A percentile compares a stretch with the other conserved stretches of the same genome.
Conservation (phyloP, 2,888 invertebrate genomes). For the Macrosiphum euphorbiae region DNA sequence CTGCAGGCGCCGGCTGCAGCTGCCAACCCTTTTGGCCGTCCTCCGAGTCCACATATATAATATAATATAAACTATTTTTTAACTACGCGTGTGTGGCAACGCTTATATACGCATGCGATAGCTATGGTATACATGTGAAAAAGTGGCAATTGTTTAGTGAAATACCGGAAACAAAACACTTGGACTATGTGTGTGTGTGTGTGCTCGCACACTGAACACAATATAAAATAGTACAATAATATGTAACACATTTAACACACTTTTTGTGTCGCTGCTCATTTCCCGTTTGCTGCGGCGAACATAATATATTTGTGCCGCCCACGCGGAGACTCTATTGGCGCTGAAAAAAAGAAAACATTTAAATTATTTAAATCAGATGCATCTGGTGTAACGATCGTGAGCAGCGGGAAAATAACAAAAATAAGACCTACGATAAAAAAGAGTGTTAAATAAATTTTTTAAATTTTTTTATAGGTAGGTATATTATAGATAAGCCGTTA, state of each 20-base stretch:
- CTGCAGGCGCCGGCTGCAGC: constrained; percentile 51
- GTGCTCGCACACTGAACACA: neutral
- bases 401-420: neutral
- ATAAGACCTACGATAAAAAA: neutral
- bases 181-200: neutral
- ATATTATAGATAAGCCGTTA: neutral
- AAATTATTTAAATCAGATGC: neutral
- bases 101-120: neutral
- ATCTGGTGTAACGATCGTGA: neutral
- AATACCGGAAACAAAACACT: constrained; percentile 55
- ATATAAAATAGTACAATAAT: too few species aligned
- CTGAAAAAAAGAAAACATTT: neutral
- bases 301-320: neutral
- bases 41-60: neutral
- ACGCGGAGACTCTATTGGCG: neutral
- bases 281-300: neutral
- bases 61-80: constrained; percentile 22
- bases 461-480: neutral
- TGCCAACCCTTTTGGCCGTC: constrained; percentile 43
- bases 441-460: neutral
- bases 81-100: neutral
- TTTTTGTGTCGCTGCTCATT: neutral
- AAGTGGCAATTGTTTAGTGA: constrained; percentile 30
- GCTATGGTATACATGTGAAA: neutral
- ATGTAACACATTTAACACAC: neutral